Conservation (phyloP, 2,888 invertebrate species). For the Oligia fasciuncula region DNA sequence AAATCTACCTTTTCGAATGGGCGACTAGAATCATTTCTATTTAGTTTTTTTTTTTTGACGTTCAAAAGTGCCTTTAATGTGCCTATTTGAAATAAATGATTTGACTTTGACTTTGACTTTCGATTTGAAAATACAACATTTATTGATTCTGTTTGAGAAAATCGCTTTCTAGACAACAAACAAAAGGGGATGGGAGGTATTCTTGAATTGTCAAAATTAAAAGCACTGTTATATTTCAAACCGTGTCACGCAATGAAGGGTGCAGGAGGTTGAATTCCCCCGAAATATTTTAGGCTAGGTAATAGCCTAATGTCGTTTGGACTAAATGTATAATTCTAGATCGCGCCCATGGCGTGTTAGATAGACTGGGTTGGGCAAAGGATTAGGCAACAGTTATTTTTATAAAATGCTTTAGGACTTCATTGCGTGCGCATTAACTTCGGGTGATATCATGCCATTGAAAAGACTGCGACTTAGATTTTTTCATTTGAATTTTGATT, state of each 20-base stretch:
- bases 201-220: not conserved
- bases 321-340: slow-evolving; percentile 19
- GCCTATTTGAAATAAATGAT: no score
- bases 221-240: not conserved
- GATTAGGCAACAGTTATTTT: slow-evolving; percentile 1
- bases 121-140: no score
- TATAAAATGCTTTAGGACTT: slow-evolving; percentile 4
- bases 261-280: not conserved
- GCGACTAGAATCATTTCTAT: no score
- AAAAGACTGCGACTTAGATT: no score
- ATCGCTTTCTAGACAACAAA: no score
- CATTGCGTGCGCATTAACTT: slow-evolving; percentile 28
- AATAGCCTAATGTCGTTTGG: not conserved
- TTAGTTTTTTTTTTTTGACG: no score
- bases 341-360: slow-evolving; percentile 38
- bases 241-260: not conserved
- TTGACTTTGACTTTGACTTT: no score
- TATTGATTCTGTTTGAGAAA: no score
- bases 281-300: slow-evolving; percentile 8
- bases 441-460: not conserved
- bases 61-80: no score
- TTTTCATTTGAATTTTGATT: no score
- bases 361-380: slow-evolving; percentile 22
- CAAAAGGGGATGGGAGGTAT: no score
- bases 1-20: no score